Percentiles rank a stretch among this genome's conserved stretches.
Conservation (phyloP, 2,888 invertebrate genomes). For the Pyrocoelia pectoralis region DNA sequence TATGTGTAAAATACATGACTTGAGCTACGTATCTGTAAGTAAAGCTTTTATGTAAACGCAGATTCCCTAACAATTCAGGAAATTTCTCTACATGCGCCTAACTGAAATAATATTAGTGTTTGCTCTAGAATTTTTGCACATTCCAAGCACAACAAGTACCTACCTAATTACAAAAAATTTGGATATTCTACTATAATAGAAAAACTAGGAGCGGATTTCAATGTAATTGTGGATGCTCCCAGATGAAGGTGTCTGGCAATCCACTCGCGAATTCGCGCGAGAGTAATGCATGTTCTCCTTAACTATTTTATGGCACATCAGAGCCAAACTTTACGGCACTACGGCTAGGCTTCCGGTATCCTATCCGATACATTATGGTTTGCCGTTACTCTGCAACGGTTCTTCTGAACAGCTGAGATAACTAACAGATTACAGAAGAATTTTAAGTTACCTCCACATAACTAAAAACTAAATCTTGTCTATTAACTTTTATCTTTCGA, state of each 20-base stretch:
- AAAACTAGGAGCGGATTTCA: conserved; percentile 26
- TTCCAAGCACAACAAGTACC: conserved; percentile 16
- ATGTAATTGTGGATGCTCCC: conserved; percentile 33
- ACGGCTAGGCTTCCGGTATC: conserved; percentile 25
- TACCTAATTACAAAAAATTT: neutral
- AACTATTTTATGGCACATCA: conserved; percentile 40
- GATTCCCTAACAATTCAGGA: conserved; percentile 12
- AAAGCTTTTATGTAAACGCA: too few species aligned
- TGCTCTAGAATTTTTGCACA: conserved; percentile 19
- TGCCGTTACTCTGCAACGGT: conserved; percentile 30
- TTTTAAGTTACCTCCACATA: conserved; percentile 18
- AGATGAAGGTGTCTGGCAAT: conserved; percentile 31
- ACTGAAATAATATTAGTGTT: conserved; percentile 25
- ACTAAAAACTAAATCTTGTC: conserved; percentile 10
- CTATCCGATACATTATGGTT: conserved; percentile 34
- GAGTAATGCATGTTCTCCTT: conserved; percentile 36
- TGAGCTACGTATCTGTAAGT: too few species aligned
- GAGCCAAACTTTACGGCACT: conserved; percentile 38
- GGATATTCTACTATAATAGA: neutral
- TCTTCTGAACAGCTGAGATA: conserved; percentile 31
- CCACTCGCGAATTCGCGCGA: conserved; percentile 34
- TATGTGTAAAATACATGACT: too few species aligned
- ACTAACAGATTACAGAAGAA: conserved; percentile 29
- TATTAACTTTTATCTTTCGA: neutral
- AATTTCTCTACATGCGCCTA: conserved; percentile 27